A percentile compares a stretch with the other conserved stretches of the same genome.
These are phyloP conservation scores for Pungitius pungitius DNA, from an alignment of 2,113 vertebrate species.

Conservation along the genomic window DNA sequence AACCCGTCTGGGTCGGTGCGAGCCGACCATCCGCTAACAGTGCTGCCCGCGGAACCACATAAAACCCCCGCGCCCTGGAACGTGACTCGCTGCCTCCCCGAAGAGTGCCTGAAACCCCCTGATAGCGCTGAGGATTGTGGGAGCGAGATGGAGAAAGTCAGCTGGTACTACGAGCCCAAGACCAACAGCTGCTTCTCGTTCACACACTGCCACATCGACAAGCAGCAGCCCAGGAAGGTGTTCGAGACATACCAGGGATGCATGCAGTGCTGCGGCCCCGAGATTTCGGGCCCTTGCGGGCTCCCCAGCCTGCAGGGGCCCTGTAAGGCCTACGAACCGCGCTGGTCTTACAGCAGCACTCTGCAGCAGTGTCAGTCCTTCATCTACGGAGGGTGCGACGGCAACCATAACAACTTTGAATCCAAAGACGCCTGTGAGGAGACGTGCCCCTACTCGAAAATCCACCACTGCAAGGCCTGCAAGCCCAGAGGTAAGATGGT, in stretches of 20 bases:
- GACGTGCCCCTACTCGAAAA: conserved; percentile 89
- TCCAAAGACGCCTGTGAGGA: conserved; percentile 93
- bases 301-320: conserved; percentile 90
- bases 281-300: conserved; percentile 86
- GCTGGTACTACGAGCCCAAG: conserved; percentile 91
- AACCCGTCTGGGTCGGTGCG: conserved; percentile 86
- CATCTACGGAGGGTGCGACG: conserved; percentile 92
- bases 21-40: conserved; percentile 86
- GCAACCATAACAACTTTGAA: conserved; percentile 97
- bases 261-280: conserved; percentile 89
- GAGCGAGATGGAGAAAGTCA: conserved; percentile 82
- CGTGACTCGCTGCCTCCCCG: conserved; percentile 80
- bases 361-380: conserved; percentile 90
- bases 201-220: conserved; percentile 82
- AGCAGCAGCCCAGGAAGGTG: conserved; percentile 72
- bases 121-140: conserved; percentile 87
- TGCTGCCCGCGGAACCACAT: conserved; percentile 77
- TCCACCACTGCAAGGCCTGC: conserved; percentile 89
- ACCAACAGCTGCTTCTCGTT: conserved; percentile 94
- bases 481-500: conserved; percentile 92
- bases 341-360: conserved; percentile 92
- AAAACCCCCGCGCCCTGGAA: conserved; percentile 75
- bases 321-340: conserved; percentile 91
- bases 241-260: conserved; percentile 90
- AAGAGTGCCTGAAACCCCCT: conserved; percentile 87